Conservation (phyloP, 2,888 invertebrate species). For the Eristalis arbustorum region DNA sequence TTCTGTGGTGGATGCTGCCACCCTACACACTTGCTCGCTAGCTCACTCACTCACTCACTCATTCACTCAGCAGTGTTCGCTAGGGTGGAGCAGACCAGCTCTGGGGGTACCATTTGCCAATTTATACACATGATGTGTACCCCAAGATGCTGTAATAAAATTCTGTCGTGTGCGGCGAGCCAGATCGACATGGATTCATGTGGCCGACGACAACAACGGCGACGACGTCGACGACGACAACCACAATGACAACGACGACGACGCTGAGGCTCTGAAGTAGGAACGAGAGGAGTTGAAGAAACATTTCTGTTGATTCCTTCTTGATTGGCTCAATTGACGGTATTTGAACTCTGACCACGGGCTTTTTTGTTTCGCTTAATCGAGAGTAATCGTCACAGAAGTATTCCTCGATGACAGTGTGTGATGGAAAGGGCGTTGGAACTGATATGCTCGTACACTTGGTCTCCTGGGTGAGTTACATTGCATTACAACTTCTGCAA, state of each 20-base stretch:
- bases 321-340: slow-evolving; percentile 81
- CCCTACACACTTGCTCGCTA: slow-evolving; percentile 27
- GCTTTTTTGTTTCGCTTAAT: slow-evolving; percentile 70
- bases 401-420: slow-evolving; percentile 64
- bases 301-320: slow-evolving; percentile 72
- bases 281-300: slow-evolving; percentile 71
- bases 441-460: slow-evolving; percentile 10
- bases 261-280: slow-evolving; percentile 29
- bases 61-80: neutral
- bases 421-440: slow-evolving; percentile 43
- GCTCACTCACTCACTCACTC: neutral
- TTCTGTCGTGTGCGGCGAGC: slow-evolving; percentile 68
- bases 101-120: slow-evolving; percentile 61
- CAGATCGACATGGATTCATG: slow-evolving; percentile 67
- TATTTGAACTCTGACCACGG: slow-evolving; percentile 80
- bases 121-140: slow-evolving; percentile 52
- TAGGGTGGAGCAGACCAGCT: slow-evolving; percentile 51
- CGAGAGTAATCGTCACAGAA: slow-evolving; percentile 71
- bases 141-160: slow-evolving; percentile 65
- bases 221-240: slow-evolving; percentile 20
- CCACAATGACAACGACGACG: neutral
- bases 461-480: slow-evolving; percentile 8
- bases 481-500: neutral
- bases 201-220: slow-evolving; percentile 25
- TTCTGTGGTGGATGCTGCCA: slow-evolving; percentile 46